Evolutionary conservation across 1,140 invertebrate genomes (phyloP).

Genomic region (Drosophila ercepeae): DNA sequence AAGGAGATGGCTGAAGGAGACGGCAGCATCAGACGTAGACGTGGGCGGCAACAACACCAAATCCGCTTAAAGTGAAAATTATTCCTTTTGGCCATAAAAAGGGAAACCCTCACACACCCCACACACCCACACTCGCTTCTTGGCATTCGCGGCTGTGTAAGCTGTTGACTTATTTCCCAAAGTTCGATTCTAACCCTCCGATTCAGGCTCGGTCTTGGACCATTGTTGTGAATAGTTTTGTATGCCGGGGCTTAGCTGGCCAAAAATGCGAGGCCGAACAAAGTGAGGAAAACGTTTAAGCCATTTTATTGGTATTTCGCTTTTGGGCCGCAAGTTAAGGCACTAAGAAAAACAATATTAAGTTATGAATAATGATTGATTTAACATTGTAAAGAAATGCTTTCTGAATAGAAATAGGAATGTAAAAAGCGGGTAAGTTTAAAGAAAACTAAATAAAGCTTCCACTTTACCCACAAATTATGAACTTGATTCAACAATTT

Average conservation of each 20-base stretch:
- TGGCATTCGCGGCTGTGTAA: conserved; percentile 68
- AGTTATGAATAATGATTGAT: neutral
- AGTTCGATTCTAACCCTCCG: conserved; percentile 51
- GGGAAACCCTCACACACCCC: conserved; percentile 6
- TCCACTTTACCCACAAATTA: neutral
- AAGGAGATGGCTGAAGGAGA: conserved; percentile 11
- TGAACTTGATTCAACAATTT: no score
- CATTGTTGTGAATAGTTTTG: conserved; percentile 50
- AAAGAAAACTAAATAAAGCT: neutral
- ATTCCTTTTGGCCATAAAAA: conserved; percentile 65
- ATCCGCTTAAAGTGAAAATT: conserved; percentile 83
- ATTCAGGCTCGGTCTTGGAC: neutral
- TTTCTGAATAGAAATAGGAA: no score
- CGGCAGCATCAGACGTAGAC: conserved; percentile 9
- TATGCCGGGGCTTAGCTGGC: conserved; percentile 37
- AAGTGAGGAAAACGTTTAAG: conserved; percentile 41
- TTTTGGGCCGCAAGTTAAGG: neutral
- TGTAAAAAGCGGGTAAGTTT: no score
- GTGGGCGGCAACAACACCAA: conserved; percentile 56
- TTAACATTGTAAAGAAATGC: no score
- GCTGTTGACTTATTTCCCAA: conserved; percentile 76
- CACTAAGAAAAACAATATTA: conserved; percentile 1
- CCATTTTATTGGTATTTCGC: conserved; percentile 35
- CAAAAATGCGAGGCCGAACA: conserved; percentile 34
- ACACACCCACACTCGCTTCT: conserved; percentile 16